These are phyloP conservation scores for Shargacucullia verbasci DNA, from an alignment of 2,888 invertebrate genomes.

Conservation along the genomic window DNA sequence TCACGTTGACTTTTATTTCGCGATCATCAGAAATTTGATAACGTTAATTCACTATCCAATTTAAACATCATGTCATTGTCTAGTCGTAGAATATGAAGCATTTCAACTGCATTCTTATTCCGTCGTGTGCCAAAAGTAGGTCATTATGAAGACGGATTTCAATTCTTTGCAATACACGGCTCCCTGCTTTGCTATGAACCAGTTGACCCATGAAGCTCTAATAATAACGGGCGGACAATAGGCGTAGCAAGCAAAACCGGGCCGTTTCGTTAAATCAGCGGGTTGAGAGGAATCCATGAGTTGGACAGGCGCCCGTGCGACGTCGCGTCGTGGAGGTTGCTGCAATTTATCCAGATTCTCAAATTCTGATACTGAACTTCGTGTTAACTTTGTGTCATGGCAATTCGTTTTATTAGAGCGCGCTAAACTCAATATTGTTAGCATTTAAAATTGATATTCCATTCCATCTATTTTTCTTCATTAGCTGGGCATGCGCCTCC, in stretches of 20 bases:
- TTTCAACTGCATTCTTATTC: conserved; percentile 10
- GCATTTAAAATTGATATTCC: not conserved
- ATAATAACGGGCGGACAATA: conserved; percentile 73
- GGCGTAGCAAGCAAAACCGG: conserved; percentile 65
- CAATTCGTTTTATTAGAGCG: conserved; percentile 28
- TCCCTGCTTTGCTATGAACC: conserved; percentile 52
- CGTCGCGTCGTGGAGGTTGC: conserved; percentile 69
- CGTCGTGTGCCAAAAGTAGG: conserved; percentile 39
- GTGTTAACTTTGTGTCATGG: conserved; percentile 29
- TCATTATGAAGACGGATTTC: conserved; percentile 50
- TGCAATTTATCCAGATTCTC: conserved; percentile 73
- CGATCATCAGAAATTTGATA: conserved; percentile 10
- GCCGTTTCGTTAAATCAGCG: conserved; percentile 77
- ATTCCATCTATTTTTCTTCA: too few species aligned
- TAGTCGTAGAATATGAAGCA: conserved; percentile 5
- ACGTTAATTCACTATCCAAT: not conserved
- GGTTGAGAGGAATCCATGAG: conserved; percentile 75
- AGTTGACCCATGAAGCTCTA: conserved; percentile 72
- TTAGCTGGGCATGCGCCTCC: too few species aligned
- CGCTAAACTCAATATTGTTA: conserved; percentile 17
- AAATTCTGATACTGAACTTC: conserved; percentile 59
- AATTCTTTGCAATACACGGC: conserved; percentile 54
- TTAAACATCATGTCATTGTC: not conserved
- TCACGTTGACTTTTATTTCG: not conserved
- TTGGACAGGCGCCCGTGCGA: conserved; percentile 76